These are phyloP conservation scores for Hydropsyche tenuis DNA, from an alignment of 1,140 invertebrate genomes.

Conservation along the genomic window DNA sequence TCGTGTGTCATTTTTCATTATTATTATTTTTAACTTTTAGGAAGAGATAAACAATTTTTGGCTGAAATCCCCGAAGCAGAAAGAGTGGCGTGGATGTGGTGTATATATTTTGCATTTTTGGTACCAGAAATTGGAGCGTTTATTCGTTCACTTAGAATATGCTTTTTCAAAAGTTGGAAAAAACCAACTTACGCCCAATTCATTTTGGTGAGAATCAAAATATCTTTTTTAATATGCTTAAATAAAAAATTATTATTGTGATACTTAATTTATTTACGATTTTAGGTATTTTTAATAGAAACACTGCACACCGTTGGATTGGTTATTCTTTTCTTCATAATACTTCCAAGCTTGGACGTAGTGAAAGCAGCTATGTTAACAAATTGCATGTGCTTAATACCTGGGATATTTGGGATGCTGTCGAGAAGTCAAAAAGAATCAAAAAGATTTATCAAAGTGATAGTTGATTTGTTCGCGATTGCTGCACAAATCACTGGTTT, in stretches of 20 bases:
- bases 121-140: slow-evolving; percentile 87
- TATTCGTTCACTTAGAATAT: slow-evolving; percentile 84
- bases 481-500: slow-evolving; percentile 87
- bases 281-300: slow-evolving; percentile 79
- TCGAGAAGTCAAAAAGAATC: slow-evolving; percentile 83
- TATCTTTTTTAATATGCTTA: not conserved
- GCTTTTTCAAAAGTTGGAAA: slow-evolving; percentile 87
- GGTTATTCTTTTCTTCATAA: slow-evolving; percentile 82
- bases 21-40: slow-evolving; percentile 58
- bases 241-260: slow-evolving; percentile 12
- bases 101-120: slow-evolving; percentile 83
- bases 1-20: too few species aligned
- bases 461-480: slow-evolving; percentile 83
- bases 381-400: slow-evolving; percentile 90
- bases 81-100: slow-evolving; percentile 92
- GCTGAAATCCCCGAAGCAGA: slow-evolving; percentile 81
- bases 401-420: slow-evolving; percentile 73
- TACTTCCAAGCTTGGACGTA: slow-evolving; percentile 90
- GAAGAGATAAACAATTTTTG: slow-evolving; percentile 82
- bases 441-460: slow-evolving; percentile 77
- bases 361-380: slow-evolving; percentile 93
- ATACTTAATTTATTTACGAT: slow-evolving; percentile 53
- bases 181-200: slow-evolving; percentile 70
- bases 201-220: slow-evolving; percentile 58
- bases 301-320: slow-evolving; percentile 86